Conservation (phyloP, 1,140 invertebrate species). For the Latrodectus geometricus region DNA sequence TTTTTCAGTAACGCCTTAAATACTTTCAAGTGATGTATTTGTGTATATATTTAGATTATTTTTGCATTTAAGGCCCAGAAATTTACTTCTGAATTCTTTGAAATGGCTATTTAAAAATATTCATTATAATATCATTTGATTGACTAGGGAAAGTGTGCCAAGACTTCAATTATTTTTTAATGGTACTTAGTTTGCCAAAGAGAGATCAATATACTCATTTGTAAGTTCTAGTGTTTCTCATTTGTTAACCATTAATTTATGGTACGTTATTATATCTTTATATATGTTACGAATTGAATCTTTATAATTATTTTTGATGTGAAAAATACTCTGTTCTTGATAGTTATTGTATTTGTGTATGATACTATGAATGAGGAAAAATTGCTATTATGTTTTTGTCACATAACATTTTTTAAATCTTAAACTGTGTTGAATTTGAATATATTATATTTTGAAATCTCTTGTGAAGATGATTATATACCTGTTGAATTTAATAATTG, state of each 20-base stretch:
- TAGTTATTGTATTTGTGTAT: no score
- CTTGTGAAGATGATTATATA: no score
- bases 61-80: slow-evolving; percentile 24
- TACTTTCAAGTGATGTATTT: neutral
- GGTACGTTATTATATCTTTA: neutral
- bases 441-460: no score
- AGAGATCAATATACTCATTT: slow-evolving; percentile 16
- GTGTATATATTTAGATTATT: neutral
- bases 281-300: neutral
- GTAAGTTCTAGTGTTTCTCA: neutral
- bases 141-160: neutral
- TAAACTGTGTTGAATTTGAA: no score
- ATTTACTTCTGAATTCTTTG: neutral
- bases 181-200: slow-evolving; percentile 44
- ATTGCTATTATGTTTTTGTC: no score
- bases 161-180: slow-evolving; percentile 7
- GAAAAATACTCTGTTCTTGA: no score
- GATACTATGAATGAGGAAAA: no score
- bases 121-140: neutral
- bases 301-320: no score
- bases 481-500: no score
- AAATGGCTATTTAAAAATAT: neutral
- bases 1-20: no score
- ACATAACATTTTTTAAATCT: no score
- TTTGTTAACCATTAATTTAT: slow-evolving; percentile 2